Evolutionary conservation across 64 coral and sea anemone species (phyloP).

Genomic region (Montipora cactus): DNA sequence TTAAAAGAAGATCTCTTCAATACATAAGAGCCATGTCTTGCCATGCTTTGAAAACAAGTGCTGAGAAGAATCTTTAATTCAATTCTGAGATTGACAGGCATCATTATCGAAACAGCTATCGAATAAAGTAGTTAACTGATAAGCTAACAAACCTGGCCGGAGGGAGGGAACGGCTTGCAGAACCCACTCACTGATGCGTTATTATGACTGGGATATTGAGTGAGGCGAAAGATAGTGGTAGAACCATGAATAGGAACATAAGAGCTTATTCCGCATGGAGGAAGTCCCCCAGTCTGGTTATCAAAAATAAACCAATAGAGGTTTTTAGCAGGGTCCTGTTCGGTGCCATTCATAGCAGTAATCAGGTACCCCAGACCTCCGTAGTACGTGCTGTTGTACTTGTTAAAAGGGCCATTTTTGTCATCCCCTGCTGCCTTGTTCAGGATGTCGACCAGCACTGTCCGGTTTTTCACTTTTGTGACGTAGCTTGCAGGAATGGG

Average conservation of each 20-base stretch:
- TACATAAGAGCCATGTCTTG: too few relatives aligned
- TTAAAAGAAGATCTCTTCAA: too few relatives aligned
- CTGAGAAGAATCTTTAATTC: too few relatives aligned
- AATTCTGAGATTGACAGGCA: too few relatives aligned
- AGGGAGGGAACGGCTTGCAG: neutral
- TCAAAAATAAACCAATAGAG: neutral
- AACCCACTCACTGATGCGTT: neutral
- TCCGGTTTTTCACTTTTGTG: constrained; percentile 1
- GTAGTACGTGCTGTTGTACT: constrained; percentile 6
- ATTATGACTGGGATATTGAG: neutral
- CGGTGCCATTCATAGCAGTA: neutral
- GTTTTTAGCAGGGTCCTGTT: neutral
- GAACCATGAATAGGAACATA: neutral
- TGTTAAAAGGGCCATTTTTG: constrained; percentile 11
- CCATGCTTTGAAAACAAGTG: too few relatives aligned
- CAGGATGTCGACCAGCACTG: neutral
- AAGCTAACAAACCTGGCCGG: neutral
- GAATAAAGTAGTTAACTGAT: too few relatives aligned
- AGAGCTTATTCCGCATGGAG: neutral
- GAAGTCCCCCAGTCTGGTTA: neutral
- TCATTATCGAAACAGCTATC: too few relatives aligned
- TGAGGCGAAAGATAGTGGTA: neutral
- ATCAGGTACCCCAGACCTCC: neutral
- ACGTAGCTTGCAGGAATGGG: neutral
- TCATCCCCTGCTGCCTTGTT: constrained; percentile 13